These are phyloP conservation scores for Drosophila colorata DNA, from an alignment of 2,888 invertebrate genomes.

Conservation along the genomic window DNA sequence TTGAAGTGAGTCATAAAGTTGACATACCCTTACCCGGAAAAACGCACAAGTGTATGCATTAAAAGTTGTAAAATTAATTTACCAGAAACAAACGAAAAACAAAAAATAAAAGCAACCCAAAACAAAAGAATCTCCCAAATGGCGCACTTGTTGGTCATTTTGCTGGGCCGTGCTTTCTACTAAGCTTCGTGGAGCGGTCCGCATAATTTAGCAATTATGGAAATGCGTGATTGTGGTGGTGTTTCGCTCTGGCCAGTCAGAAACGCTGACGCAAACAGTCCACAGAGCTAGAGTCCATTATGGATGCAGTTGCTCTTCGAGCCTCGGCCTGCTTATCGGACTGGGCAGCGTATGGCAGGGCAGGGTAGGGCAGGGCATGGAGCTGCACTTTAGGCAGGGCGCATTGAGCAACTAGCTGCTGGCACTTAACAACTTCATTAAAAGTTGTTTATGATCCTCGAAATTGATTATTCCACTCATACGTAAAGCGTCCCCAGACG, in stretches of 20 bases:
- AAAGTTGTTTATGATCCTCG: constrained; percentile 85
- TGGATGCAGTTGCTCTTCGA: constrained; percentile 56
- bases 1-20: constrained; percentile 3
- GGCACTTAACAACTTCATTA: constrained; percentile 84
- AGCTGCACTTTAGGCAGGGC: constrained; percentile 64
- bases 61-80: constrained; percentile 74
- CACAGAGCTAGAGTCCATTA: constrained; percentile 54
- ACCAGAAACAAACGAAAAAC: constrained; percentile 62
- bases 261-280: constrained; percentile 35
- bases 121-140: constrained; percentile 65
- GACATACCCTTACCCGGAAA: constrained; percentile 13
- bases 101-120: constrained; percentile 19
- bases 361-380: neutral
- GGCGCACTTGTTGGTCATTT: constrained; percentile 64
- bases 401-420: constrained; percentile 74
- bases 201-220: constrained; percentile 81
- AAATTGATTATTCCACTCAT: constrained; percentile 84
- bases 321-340: constrained; percentile 49
- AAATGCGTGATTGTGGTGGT: constrained; percentile 61
- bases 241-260: constrained; percentile 15
- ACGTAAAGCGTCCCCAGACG: constrained; percentile 66
- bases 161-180: constrained; percentile 26
- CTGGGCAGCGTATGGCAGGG: constrained; percentile 4
- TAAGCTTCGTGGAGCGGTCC: constrained; percentile 38
- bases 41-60: constrained; percentile 9